phyloP scores from a whole-genome alignment of 2,113 vertebrate species.

The Puntigrus tetrazona region DNA sequence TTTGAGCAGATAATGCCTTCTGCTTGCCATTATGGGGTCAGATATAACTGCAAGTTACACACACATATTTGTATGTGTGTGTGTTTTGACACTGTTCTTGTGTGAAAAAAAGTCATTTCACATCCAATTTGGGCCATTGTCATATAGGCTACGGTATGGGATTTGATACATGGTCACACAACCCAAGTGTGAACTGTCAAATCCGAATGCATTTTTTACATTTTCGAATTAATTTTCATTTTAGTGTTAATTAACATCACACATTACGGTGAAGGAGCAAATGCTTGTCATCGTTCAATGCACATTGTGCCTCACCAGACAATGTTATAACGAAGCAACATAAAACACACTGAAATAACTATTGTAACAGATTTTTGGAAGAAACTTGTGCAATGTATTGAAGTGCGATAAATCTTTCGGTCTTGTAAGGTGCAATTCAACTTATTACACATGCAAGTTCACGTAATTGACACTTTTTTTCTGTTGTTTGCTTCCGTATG shows the following conservation, averaged over 20 bases:
- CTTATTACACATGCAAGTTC: not conserved
- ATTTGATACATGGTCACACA: not conserved
- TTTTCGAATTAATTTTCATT: not conserved
- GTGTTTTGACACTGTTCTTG: not conserved
- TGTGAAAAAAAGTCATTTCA: not conserved
- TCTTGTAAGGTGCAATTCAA: not conserved
- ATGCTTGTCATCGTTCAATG: not conserved
- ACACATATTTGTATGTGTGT: too few relatives aligned
- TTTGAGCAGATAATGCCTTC: not conserved
- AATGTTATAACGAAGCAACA: not conserved
- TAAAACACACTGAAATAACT: not conserved
- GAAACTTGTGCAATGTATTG: not conserved
- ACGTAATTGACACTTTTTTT: not conserved
- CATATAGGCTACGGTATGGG: not conserved
- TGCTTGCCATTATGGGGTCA: slow-evolving; percentile 8
- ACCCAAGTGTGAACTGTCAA: not conserved
- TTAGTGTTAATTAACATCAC: not conserved
- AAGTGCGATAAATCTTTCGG: too few relatives aligned
- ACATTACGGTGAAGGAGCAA: not conserved
- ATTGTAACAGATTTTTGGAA: not conserved
- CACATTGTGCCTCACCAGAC: not conserved
- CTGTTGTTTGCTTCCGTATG: not conserved
- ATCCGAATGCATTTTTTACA: not conserved
- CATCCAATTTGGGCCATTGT: not conserved
- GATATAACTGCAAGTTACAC: not conserved